Conservation (phyloP, 2,888 invertebrate species). For the Caenorhabditis becei region DNA sequence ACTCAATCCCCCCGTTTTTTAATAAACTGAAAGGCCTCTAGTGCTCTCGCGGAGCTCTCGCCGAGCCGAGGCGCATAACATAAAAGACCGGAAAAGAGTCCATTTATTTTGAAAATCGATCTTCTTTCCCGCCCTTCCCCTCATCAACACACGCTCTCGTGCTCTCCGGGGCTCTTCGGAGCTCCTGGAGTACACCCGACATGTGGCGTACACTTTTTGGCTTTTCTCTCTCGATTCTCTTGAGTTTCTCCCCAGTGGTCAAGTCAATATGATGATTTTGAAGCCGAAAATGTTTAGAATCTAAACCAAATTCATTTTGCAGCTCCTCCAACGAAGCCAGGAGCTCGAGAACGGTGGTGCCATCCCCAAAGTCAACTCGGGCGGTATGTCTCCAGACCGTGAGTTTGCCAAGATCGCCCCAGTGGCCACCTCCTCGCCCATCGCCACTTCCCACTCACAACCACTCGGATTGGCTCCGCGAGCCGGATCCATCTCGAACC, state of each 20-base stretch:
- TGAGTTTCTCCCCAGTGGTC: background rate
- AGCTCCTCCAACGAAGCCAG: conserved; percentile 60
- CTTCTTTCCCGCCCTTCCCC: background rate
- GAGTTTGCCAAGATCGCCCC: conserved; percentile 47
- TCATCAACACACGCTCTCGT: conserved; percentile 17
- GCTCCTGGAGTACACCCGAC: background rate
- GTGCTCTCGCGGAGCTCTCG: background rate
- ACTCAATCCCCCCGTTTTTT: too few species aligned
- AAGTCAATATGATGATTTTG: background rate
- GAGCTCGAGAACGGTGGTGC: conserved; percentile 63
- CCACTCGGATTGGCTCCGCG: conserved; percentile 42
- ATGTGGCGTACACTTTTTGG: conserved; percentile 1
- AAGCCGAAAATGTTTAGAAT: background rate
- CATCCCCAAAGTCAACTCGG: conserved; percentile 55
- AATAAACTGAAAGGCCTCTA: too few species aligned
- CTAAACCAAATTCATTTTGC: conserved; percentile 30
- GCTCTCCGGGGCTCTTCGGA: background rate
- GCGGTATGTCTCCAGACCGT: conserved; percentile 50
- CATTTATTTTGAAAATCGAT: conserved; percentile 61
- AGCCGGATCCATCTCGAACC: conserved; percentile 45
- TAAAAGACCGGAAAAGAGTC: conserved; percentile 51
- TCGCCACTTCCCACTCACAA: conserved; percentile 34
- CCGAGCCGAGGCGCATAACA: conserved; percentile 14
- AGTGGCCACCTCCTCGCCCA: conserved; percentile 51
- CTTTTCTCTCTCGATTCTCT: conserved; percentile 21